Evolutionary conservation across 37 sponge, comb jelly and placozoan species (phyloP), one percentile per base, ranked within the genome.

Genomic region (Bolinopsis microptera): DNA sequence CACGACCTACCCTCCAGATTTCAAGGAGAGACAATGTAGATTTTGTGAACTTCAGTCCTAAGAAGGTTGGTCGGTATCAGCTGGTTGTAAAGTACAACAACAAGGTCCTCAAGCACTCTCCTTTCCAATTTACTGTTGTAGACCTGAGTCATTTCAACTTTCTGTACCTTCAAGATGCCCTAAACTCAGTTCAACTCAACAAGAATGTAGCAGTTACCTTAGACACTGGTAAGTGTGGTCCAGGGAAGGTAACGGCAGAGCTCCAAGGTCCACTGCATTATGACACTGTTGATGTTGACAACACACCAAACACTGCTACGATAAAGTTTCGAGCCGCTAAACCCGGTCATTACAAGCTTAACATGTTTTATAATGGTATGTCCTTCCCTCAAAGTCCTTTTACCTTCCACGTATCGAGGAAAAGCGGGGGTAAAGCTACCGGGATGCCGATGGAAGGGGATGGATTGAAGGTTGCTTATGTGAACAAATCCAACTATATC

Each of bases 371-470:
- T 21, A 28, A n/a, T 24, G 18, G 31, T 24, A 72, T 72, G 5
- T 24, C 75, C 75, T 72, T 72, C 75, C 75, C 75, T 28, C 31
- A n/a, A 72, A 30, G 31, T 72, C 75, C 75, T 24, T 72, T 72
- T 28, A 72, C 27, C 22, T 72, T 72, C 25, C 27, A 72, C 75
- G 75, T 72, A 8, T 72, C 75, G 3, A 5, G 75, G 75, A 72
- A 72, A 28, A 30, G 31, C 5, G 31, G 31, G 3, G 75, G 75
- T 3, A n/a, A 72, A 28, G 25, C 18, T 21, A 21, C 75, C 3
- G 31, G 31, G 31, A 72, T 72, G 75, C 31, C 75, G 3, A n/a
- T 72, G 27, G 75, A 72, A 5, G 75, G 75, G 18, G 75, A 72
- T 3, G 75, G 75, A 30, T 24, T 72, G 75, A 72, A 72, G 75